Percentiles rank a stretch among this genome's conserved stretches.
Conservation (phyloP, 30 jellyfish, hydroid and myxozoan species). For the Chironex yamaguchii region DNA sequence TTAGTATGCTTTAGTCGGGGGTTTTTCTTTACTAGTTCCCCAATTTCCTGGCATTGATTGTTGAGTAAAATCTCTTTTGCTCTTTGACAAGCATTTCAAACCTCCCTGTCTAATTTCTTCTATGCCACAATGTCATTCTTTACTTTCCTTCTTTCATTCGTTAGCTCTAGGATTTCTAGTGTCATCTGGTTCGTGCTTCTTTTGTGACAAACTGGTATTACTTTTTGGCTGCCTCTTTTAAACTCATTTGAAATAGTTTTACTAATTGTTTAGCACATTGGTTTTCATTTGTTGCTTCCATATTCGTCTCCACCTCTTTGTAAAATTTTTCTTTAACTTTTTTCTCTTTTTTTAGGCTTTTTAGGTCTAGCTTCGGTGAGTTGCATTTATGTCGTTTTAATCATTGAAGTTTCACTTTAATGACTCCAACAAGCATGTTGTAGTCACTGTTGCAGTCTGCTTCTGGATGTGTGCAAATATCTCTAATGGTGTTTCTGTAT, state of each 20-base stretch:
- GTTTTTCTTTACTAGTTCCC: conserved; percentile 53
- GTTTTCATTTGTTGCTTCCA: no score
- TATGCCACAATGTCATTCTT: conserved; percentile 33
- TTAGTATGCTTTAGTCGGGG: conserved; percentile 49
- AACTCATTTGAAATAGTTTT: conserved; percentile 22
- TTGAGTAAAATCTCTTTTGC: conserved; percentile 52
- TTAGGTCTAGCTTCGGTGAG: conserved; percentile 9
- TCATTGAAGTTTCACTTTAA: conserved; percentile 22
- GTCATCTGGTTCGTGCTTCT: conserved; percentile 47
- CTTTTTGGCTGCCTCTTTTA: conserved; percentile 66
- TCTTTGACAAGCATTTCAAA: conserved; percentile 52
- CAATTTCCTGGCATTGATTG: conserved; percentile 63
- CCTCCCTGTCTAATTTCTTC: conserved; percentile 46
- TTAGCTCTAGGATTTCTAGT: conserved; percentile 40
- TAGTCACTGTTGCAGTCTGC: conserved; percentile 40
- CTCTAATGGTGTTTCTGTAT: conserved; percentile 51
- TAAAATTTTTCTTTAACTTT: conserved; percentile 34
- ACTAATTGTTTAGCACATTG: conserved; percentile 48
- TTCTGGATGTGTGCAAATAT: conserved; percentile 28
- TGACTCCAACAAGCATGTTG: conserved; percentile 39
- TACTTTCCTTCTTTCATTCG: conserved; percentile 47
- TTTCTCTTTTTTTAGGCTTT: conserved; percentile 29
- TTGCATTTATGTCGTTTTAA: background rate
- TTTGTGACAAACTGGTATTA: conserved; percentile 3
- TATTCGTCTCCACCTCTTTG: conserved; percentile 21